phyloP scores from a whole-genome alignment of 2,113 vertebrate genomes.

The Ia io region DNA sequence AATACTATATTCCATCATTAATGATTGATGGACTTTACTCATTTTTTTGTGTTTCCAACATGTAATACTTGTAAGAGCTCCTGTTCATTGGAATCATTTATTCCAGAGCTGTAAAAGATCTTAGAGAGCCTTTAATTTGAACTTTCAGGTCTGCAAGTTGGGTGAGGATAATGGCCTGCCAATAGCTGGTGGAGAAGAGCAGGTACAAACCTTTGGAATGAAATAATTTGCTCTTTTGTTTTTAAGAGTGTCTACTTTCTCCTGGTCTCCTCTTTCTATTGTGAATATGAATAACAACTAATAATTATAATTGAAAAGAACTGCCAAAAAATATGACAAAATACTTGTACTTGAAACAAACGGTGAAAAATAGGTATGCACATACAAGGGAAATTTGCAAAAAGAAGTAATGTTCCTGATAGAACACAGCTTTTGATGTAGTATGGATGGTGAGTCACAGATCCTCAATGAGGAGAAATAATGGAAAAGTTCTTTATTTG shows the following conservation, averaged over 20 bases:
- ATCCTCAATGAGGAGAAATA: background rate
- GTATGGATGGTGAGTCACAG: too few relatives aligned
- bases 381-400: background rate
- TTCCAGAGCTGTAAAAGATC: background rate
- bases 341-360: background rate
- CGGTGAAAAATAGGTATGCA: background rate
- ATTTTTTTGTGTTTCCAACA: conserved; percentile 4
- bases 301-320: background rate
- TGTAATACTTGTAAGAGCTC: background rate
- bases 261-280: background rate
- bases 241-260: background rate
- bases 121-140: background rate
- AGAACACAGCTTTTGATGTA: background rate
- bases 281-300: background rate
- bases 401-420: background rate
- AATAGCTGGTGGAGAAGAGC: background rate
- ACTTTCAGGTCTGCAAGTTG: background rate
- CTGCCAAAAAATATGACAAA: background rate
- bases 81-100: background rate
- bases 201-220: background rate
- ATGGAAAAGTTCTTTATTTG: background rate
- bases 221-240: background rate
- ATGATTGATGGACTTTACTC: conserved; percentile 3
- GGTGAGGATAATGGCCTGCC: background rate
- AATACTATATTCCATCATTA: background rate